Evolutionary conservation across 2,888 invertebrate species (phyloP).

Genomic region (Drosophila setosimentum): DNA sequence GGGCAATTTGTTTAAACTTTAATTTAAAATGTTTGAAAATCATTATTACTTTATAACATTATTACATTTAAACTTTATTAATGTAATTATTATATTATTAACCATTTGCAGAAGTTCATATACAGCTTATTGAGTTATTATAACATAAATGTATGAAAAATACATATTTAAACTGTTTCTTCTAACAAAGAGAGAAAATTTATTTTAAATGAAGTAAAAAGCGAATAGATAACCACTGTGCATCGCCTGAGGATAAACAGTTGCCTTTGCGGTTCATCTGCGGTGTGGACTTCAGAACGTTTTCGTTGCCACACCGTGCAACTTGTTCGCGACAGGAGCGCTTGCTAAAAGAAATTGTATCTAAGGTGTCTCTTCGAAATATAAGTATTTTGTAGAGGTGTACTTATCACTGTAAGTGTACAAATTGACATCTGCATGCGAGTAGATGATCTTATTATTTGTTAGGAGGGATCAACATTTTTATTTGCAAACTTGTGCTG

Average conservation of each 20-base stretch:
- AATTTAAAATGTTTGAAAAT: not conserved
- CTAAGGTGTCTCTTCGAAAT: not conserved
- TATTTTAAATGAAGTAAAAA: not conserved
- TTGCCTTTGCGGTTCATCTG: constrained; percentile 9
- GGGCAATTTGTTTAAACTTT: not conserved
- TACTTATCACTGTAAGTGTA: constrained; percentile 13
- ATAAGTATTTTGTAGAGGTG: not conserved
- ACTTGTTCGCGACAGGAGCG: constrained; percentile 37
- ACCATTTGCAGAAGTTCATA: not conserved
- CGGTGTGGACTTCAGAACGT: constrained; percentile 30
- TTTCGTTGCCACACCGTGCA: constrained; percentile 29
- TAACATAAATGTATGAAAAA: not conserved
- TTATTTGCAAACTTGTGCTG: not conserved
- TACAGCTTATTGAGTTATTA: not conserved
- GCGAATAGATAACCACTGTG: constrained; percentile 29
- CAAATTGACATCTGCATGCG: not conserved
- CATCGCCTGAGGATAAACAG: not conserved
- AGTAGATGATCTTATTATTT: not conserved
- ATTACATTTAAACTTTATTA: not conserved
- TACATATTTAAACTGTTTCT: not conserved
- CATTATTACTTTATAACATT: not conserved
- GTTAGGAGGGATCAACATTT: not conserved
- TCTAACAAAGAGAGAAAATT: not conserved
- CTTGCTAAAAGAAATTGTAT: not conserved
- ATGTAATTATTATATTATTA: not conserved